phyloP scores from a whole-genome alignment of 2,113 vertebrate genomes.

The Orthonyx spaldingii region DNA sequence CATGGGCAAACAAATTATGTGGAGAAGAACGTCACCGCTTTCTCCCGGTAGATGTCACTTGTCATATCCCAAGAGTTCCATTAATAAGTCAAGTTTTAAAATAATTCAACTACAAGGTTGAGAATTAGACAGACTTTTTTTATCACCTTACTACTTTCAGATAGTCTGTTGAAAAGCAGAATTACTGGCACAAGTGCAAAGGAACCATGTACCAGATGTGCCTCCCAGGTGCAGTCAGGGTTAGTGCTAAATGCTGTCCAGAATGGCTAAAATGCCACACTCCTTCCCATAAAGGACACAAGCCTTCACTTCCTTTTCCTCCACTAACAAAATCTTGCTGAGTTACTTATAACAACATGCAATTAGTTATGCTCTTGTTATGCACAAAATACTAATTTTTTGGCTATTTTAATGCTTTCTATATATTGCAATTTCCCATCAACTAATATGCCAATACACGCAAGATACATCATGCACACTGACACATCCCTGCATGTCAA shows the following conservation, averaged over 20 bases:
- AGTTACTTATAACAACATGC: background rate
- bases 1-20: background rate
- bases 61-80: background rate
- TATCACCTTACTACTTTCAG: background rate
- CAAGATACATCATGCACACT: background rate
- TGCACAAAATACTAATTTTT: background rate
- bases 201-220: background rate
- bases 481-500: background rate
- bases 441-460: background rate
- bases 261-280: background rate
- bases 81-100: background rate
- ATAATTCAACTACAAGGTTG: background rate
- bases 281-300: background rate
- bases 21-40: accelerated
- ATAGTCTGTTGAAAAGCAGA: background rate
- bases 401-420: background rate
- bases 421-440: background rate
- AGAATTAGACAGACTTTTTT: background rate
- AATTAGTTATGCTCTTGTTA: background rate
- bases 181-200: background rate
- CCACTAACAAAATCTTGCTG: background rate
- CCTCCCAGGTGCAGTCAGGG: background rate
- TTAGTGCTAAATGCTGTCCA: background rate
- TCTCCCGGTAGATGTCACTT: background rate
- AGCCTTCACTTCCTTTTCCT: background rate